Base-by-base conservation (phyloP, 2,888 invertebrate species). In the Sturmia bella region DNA sequence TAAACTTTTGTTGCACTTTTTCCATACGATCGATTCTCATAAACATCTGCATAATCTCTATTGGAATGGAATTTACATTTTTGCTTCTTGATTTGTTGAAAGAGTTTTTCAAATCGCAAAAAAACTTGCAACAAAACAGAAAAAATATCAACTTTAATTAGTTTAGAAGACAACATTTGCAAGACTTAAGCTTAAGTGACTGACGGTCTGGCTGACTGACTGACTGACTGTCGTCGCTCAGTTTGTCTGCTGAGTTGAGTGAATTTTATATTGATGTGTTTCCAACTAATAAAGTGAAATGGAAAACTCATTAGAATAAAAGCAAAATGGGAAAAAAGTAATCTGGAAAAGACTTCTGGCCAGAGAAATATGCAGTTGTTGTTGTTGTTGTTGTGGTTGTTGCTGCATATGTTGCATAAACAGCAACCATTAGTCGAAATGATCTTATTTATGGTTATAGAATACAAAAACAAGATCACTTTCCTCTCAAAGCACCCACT, bases 361-460 rank as follows among this genome's bases (percentile, higher is more conserved):
- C 19, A 12, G 39, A 19, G 39, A 37, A 37, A 12, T 43, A 59
- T 19, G 12, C n/a, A n/a, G 2, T 43, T 2, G 43, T 4, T 11
- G n/a, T n/a, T n/a, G n/a, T n/a, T n/a, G n/a, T n/a, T n/a, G n/a
- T n/a, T n/a, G n/a, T n/a, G n/a, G n/a, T n/a, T n/a, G n/a, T n/a
- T n/a, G n/a, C n/a, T n/a, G 57, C 27, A 45, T 70, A 52, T 7
- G 24, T 24, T 56, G 48, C 15, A 50, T 21, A 77, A 64, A 41
- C 77, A 76, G 59, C 77, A 73, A 54, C 74, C 82, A 82, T 82
- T 82, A 82, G 78, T 78, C 59, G 64, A 43, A 82, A 75, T 82
- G 82, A 78, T 82, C 78, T 82, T 82, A 82, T 82, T 82, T 82
- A 82, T 82, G 78, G 82, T 78, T 82, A 82, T 75, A 70, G 82